These are phyloP conservation scores for Zaprionus bogoriensis DNA, from an alignment of 2,888 invertebrate species.

Conservation along the genomic window DNA sequence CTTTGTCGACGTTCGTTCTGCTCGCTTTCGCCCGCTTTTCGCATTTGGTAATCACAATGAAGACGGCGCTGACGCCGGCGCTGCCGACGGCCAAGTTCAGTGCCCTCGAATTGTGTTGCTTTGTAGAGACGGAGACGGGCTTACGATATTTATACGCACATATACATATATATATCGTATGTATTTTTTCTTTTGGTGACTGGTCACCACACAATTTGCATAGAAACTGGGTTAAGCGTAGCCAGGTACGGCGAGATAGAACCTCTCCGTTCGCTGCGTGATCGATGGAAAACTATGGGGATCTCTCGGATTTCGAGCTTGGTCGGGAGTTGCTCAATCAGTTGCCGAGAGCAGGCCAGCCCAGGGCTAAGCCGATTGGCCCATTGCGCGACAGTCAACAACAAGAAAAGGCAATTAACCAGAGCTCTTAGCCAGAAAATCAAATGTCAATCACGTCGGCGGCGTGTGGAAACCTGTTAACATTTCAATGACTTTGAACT, in stretches of 20 bases:
- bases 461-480: constrained; percentile 64
- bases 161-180: too few relatives aligned
- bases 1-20: constrained; percentile 34
- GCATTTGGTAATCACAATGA: constrained; percentile 69
- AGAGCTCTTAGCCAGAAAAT: constrained; percentile 37
- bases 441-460: constrained; percentile 67
- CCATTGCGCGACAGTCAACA: constrained; percentile 31
- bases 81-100: constrained; percentile 69
- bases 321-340: constrained; percentile 31
- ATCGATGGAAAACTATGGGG: constrained; percentile 1
- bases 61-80: constrained; percentile 21
- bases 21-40: constrained; percentile 66
- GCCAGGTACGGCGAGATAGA: constrained; percentile 31
- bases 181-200: constrained; percentile 4
- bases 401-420: constrained; percentile 64
- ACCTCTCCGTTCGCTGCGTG: constrained; percentile 19
- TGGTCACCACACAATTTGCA: constrained; percentile 41
- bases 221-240: constrained; percentile 73
- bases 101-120: constrained; percentile 76
- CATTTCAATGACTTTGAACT: constrained; percentile 76
- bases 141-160: constrained; percentile 23
- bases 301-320: too few relatives aligned
- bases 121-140: constrained; percentile 31
- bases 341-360: too few relatives aligned
- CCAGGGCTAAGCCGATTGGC: not conserved